Evolutionary conservation across 2,888 invertebrate species (phyloP).

Genomic region (Anthoptus insignis): DNA sequence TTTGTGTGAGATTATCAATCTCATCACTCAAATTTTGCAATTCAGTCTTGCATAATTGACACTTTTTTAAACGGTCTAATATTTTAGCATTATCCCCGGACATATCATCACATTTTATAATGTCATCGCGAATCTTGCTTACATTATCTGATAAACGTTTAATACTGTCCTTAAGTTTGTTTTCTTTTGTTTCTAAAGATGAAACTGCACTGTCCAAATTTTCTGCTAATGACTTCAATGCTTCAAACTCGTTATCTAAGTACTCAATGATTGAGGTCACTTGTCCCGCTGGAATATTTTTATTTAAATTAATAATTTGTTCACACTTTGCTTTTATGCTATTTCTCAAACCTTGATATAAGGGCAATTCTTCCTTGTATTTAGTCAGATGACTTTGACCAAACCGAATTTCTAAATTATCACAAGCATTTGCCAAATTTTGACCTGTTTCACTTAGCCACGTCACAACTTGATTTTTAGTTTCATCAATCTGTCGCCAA

Average conservation of each 20-base stretch:
- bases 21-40: slow-evolving; percentile 90
- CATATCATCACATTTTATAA: slow-evolving; percentile 96
- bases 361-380: slow-evolving; percentile 95
- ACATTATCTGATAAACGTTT: slow-evolving; percentile 91
- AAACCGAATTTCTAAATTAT: slow-evolving; percentile 93
- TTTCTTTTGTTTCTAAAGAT: slow-evolving; percentile 92
- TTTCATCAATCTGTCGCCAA: slow-evolving; percentile 97
- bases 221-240: slow-evolving; percentile 91
- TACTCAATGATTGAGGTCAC: slow-evolving; percentile 89
- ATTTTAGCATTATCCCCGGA: slow-evolving; percentile 96
- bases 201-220: slow-evolving; percentile 91
- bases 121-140: slow-evolving; percentile 92
- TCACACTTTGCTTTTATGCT: slow-evolving; percentile 93
- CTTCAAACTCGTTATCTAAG: slow-evolving; percentile 92
- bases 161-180: slow-evolving; percentile 90
- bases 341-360: slow-evolving; percentile 91
- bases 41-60: slow-evolving; percentile 91
- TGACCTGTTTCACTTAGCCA: slow-evolving; percentile 96
- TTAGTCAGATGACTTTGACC: slow-evolving; percentile 93
- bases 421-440: slow-evolving; percentile 91
- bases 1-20: slow-evolving; percentile 89
- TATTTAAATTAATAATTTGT: slow-evolving; percentile 92
- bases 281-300: slow-evolving; percentile 90
- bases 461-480: slow-evolving; percentile 92
- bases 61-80: slow-evolving; percentile 91